These are phyloP conservation scores for Sternarchorhynchus goeldii DNA, from an alignment of 2,797 vertebrate species.

Conservation along the genomic window DNA sequence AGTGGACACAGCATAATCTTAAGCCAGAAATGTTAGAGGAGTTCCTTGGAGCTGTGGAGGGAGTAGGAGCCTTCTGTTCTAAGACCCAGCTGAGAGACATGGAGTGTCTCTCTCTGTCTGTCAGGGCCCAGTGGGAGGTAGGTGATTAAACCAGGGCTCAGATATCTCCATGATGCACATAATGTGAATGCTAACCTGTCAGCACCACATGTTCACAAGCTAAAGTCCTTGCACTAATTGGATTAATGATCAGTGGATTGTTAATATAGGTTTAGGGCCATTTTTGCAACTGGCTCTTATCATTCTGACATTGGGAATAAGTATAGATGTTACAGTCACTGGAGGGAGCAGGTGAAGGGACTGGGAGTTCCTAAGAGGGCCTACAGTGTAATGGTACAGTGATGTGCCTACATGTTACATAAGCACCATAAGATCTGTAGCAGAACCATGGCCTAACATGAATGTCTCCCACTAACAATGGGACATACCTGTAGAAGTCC, in stretches of 20 bases:
- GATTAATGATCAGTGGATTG: constrained; percentile 25
- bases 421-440: neutral
- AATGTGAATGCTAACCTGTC: neutral
- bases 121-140: constrained; percentile 89
- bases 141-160: constrained; percentile 22
- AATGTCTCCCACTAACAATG: too few species aligned
- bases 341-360: too few species aligned
- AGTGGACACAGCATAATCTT: constrained; percentile 79
- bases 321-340: neutral
- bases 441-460: too few species aligned
- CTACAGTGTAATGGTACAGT: neutral
- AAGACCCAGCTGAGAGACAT: constrained; percentile 70
- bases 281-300: neutral
- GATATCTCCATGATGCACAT: constrained; percentile 12
- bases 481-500: neutral
- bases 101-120: constrained; percentile 72
- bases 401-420: neutral
- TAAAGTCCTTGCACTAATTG: constrained; percentile 16
- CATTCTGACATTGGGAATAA: neutral
- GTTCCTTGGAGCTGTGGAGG: constrained; percentile 82
- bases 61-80: constrained; percentile 74
- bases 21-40: constrained; percentile 76
- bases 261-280: neutral
- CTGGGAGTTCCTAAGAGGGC: neutral
- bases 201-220: neutral